A percentile compares a stretch with the other conserved stretches of the same genome.
phyloP scores from a whole-genome alignment of 1,140 invertebrate genomes.

The Heliconius congener region DNA sequence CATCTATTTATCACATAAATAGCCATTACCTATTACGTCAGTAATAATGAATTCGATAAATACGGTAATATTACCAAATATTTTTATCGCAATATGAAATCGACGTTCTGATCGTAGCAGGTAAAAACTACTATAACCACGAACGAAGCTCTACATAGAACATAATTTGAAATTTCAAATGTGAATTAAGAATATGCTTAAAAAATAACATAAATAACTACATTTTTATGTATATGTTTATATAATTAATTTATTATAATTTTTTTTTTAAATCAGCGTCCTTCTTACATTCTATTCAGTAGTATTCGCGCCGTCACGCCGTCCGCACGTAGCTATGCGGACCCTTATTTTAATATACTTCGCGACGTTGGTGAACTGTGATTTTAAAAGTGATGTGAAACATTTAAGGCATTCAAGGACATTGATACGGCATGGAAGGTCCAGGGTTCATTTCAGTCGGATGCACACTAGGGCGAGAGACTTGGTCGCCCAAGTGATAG shows the following conservation, averaged over 20 bases:
- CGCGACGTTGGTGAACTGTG: slow-evolving; percentile 66
- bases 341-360: slow-evolving; percentile 65
- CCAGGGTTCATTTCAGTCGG: slow-evolving; percentile 60
- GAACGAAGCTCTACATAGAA: background rate
- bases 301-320: slow-evolving; percentile 43
- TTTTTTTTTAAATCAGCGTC: background rate
- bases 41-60: slow-evolving; percentile 6
- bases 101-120: background rate
- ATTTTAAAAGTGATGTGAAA: slow-evolving; percentile 64
- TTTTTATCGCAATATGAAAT: background rate
- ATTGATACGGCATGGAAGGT: slow-evolving; percentile 66
- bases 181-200: too few relatives aligned
- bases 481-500: slow-evolving; percentile 59
- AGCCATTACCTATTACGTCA: background rate
- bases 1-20: background rate
- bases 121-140: background rate
- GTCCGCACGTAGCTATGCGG: slow-evolving; percentile 62
- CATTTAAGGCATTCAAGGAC: slow-evolving; percentile 59
- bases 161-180: background rate
- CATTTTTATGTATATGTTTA: too few relatives aligned
- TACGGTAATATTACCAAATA: background rate
- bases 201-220: too few relatives aligned
- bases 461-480: slow-evolving; percentile 57
- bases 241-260: too few relatives aligned
- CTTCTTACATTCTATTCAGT: slow-evolving; percentile 43